phyloP scores from a whole-genome alignment of 1,140 invertebrate species.

The Drosophila bocqueti region DNA sequence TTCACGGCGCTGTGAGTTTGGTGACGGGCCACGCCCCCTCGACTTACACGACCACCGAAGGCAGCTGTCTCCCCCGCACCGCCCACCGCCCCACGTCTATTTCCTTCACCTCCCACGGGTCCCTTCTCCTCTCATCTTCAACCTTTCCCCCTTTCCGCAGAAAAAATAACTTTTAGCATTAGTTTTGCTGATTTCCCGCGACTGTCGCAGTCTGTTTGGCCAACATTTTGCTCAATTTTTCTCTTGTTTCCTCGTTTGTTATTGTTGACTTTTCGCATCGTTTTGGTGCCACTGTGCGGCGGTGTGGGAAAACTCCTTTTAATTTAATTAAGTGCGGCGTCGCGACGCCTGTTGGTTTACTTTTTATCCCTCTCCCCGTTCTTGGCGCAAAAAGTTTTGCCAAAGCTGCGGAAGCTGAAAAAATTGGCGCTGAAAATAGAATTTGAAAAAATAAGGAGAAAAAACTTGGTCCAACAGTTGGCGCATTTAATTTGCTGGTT shows the following conservation, averaged over 20 bases:
- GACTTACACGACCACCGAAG: conserved; percentile 57
- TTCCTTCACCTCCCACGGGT: neutral
- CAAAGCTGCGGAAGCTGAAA: conserved; percentile 32
- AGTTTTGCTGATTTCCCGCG: conserved; percentile 74
- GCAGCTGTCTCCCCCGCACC: conserved; percentile 31
- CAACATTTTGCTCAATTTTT: conserved; percentile 37
- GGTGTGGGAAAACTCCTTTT: conserved; percentile 48
- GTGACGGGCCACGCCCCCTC: conserved; percentile 35
- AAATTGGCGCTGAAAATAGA: conserved; percentile 35
- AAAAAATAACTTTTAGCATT: conserved; percentile 63
- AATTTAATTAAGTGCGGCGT: conserved; percentile 82
- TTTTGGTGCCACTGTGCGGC: conserved; percentile 50
- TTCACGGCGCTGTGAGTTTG: conserved; percentile 68
- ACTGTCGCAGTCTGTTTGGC: conserved; percentile 46
- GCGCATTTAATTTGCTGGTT: conserved; percentile 79
- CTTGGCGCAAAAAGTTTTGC: conserved; percentile 33
- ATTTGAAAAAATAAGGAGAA: conserved; percentile 20
- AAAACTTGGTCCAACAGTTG: conserved; percentile 66
- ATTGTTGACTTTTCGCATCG: conserved; percentile 62
- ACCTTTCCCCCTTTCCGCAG: neutral
- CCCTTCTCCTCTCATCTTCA: neutral
- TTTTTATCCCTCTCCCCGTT: conserved; percentile 26
- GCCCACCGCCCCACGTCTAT: conserved; percentile 1
- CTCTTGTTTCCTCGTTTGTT: conserved; percentile 36
- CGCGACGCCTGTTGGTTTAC: conserved; percentile 69